Conservation (phyloP, 1,140 invertebrate genomes). For the Hylyphantes graminicola region DNA sequence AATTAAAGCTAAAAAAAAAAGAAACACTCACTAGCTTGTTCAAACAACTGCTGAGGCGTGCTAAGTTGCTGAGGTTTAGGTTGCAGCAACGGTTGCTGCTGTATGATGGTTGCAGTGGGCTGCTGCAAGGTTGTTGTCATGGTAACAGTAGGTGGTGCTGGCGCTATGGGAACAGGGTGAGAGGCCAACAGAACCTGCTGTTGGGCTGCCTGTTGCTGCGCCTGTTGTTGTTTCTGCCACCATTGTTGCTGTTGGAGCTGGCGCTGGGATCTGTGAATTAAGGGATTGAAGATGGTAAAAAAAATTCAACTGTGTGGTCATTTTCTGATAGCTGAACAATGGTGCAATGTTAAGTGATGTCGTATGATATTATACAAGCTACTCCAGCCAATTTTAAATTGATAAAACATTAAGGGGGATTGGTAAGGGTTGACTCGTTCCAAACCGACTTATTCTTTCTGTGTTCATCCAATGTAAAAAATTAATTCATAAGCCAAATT, state of each 20-base stretch:
- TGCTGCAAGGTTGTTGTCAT: slow-evolving; percentile 31
- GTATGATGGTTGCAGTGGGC: slow-evolving; percentile 65
- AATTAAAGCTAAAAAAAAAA: neutral
- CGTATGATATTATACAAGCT: too few relatives aligned
- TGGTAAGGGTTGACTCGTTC: too few relatives aligned
- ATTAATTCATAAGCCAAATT: too few relatives aligned
- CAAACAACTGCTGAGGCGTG: slow-evolving; percentile 69
- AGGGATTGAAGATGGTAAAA: neutral
- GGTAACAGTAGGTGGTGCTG: slow-evolving; percentile 33
- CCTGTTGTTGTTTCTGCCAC: slow-evolving; percentile 43
- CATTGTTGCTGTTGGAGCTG: slow-evolving; percentile 65
- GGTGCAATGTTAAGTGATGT: too few relatives aligned
- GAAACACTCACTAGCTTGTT: slow-evolving; percentile 62
- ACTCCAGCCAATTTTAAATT: too few relatives aligned
- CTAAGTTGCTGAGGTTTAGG: slow-evolving; percentile 77
- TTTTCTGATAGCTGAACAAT: too few relatives aligned
- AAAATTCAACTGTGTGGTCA: too few relatives aligned
- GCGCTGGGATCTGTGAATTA: slow-evolving; percentile 64
- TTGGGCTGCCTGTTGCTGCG: slow-evolving; percentile 45
- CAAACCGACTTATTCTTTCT: too few relatives aligned
- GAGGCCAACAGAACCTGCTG: slow-evolving; percentile 58
- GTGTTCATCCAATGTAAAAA: too few relatives aligned
- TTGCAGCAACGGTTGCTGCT: slow-evolving; percentile 74
- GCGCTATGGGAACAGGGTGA: slow-evolving; percentile 57
- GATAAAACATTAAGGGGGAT: too few relatives aligned